phyloP scores from a whole-genome alignment of 2,113 vertebrate species.

The Salminus brasiliensis region DNA sequence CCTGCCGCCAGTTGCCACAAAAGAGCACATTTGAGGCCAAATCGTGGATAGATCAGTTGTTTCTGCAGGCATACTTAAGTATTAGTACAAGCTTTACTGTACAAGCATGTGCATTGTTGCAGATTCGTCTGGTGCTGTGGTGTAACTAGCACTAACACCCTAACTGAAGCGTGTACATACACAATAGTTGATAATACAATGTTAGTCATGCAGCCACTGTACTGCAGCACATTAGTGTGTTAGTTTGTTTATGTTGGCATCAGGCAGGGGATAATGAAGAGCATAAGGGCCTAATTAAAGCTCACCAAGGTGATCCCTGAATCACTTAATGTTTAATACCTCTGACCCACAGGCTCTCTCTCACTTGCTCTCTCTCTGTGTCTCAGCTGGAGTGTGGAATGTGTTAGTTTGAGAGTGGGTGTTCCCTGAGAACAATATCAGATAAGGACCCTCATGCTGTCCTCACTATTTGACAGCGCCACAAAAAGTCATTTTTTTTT shows the following conservation, averaged over 20 bases:
- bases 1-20: no score
- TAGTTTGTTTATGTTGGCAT: slow-evolving; percentile 13
- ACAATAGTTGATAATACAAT: not conserved
- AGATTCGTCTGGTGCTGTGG: no score
- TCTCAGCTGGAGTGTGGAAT: not conserved
- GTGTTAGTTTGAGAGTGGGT: not conserved
- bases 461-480: not conserved
- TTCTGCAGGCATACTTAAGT: not conserved
- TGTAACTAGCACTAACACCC: no score
- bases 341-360: slow-evolving; percentile 33
- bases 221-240: not conserved
- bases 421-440: not conserved
- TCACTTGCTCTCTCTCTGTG: not conserved
- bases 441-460: not conserved
- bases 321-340: slow-evolving; percentile 43
- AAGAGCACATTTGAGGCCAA: no score
- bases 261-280: slow-evolving; percentile 34
- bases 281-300: slow-evolving; percentile 34
- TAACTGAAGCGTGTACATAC: not conserved
- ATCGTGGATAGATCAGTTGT: not conserved
- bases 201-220: not conserved
- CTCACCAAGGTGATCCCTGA: slow-evolving; percentile 37
- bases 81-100: not conserved
- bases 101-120: not conserved
- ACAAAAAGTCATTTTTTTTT: not conserved